Conservation (phyloP, 2,888 invertebrate species). For the Phyllotreta striolata region DNA sequence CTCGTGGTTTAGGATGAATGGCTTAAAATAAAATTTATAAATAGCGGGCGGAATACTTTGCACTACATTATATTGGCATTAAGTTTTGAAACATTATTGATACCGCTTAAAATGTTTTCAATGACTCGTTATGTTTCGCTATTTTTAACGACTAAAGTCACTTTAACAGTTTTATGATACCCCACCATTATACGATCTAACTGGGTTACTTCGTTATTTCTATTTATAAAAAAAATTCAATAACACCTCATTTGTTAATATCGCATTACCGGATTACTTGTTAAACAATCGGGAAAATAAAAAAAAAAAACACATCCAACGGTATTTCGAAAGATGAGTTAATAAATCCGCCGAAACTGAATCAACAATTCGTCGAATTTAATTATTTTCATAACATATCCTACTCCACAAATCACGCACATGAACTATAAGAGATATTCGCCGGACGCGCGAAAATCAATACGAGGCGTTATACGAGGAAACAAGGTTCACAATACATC, state of each 20-base stretch:
- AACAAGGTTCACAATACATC: conserved; percentile 27
- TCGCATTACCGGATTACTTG: no score
- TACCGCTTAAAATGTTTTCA: conserved; percentile 35
- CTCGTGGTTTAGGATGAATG: conserved; percentile 31
- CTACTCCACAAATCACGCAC: no score
- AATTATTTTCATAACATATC: no score
- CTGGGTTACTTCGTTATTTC: conserved; percentile 5
- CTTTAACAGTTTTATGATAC: conserved; percentile 23
- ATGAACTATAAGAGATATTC: no score
- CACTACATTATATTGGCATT: conserved; percentile 34
- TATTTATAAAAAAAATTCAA: neutral
- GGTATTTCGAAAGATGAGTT: no score
- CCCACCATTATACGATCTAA: conserved; percentile 4
- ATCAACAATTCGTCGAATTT: no score
- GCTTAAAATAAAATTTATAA: conserved; percentile 42
- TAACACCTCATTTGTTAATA: no score
- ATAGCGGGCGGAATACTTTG: conserved; percentile 37
- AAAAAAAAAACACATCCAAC: no score
- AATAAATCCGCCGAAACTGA: no score
- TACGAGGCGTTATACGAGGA: conserved; percentile 13
- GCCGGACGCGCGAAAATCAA: conserved; percentile 5
- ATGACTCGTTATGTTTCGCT: conserved; percentile 29
- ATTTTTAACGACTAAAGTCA: conserved; percentile 31
- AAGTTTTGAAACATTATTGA: conserved; percentile 32
- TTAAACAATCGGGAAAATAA: no score